Conservation (phyloP, 2,888 invertebrate genomes). For the Athalia cordata region DNA sequence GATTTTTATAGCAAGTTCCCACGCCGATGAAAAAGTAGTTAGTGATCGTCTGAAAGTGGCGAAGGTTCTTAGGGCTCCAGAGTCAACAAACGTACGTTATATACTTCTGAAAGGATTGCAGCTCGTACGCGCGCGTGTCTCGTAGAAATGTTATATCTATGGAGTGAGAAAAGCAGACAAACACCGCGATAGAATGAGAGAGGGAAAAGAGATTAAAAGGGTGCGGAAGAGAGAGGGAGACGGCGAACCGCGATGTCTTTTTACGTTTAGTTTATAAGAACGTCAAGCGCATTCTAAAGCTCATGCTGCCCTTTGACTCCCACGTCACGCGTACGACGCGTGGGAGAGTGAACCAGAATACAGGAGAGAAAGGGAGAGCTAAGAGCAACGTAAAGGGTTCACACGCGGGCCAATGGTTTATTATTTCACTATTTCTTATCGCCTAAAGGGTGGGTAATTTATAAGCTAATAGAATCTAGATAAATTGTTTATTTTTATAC, state of each 20-base stretch:
- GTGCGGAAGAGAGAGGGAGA: not conserved
- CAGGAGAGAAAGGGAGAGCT: not conserved
- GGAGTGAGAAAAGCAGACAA: not conserved
- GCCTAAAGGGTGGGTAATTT: conserved; percentile 61
- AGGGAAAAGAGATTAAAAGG: not conserved
- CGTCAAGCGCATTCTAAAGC: conserved; percentile 37
- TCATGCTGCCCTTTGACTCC: conserved; percentile 35
- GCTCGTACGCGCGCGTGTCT: conserved; percentile 22
- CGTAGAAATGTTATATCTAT: not conserved
- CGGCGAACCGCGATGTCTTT: conserved; percentile 23
- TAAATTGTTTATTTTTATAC: conserved; percentile 47
- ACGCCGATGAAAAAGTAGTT: conserved; percentile 8
- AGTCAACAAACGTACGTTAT: conserved; percentile 17
- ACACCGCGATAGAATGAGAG: not conserved
- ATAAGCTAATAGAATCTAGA: conserved; percentile 68
- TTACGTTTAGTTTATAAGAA: conserved; percentile 39
- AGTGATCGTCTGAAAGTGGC: not conserved
- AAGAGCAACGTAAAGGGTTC: conserved; percentile 58
- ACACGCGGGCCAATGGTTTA: conserved; percentile 61
- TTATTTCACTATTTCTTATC: conserved; percentile 68
- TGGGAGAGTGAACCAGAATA: conserved; percentile 26
- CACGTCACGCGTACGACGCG: conserved; percentile 42
- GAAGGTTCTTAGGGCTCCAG: conserved; percentile 24
- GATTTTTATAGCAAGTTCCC: conserved; percentile 4
- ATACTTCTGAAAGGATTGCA: not conserved